Conservation (phyloP, 2,113 vertebrate species). For the Chrysemys picta region DNA sequence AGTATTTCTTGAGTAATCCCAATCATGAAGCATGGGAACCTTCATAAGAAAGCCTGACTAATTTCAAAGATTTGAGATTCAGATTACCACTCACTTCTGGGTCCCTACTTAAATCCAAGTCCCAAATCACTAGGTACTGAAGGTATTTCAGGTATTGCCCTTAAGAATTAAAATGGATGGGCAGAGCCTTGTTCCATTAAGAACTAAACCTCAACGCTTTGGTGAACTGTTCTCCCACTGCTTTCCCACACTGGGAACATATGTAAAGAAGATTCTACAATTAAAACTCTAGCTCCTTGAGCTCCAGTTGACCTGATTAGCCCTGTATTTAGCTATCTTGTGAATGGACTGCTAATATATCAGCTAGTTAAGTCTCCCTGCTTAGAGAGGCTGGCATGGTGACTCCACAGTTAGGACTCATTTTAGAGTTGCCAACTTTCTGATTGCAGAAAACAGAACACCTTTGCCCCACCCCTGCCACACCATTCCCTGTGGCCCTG, state of each 20-base stretch:
- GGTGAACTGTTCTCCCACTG: not conserved
- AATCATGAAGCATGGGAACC: not conserved
- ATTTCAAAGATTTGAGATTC: not conserved
- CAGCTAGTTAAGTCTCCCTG: not conserved
- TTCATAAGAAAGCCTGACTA: not conserved
- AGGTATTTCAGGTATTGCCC: conserved; percentile 19
- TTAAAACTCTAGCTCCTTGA: not conserved
- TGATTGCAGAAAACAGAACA: no score
- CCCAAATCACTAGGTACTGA: conserved; percentile 12
- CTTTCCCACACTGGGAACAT: not conserved
- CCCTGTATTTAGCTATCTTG: not conserved
- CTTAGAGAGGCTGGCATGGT: not conserved
- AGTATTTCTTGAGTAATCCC: not conserved
- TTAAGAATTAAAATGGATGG: conserved; percentile 37
- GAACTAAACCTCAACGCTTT: conserved; percentile 38
- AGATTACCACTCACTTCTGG: not conserved
- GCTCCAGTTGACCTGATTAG: not conserved
- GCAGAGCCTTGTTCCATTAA: not conserved
- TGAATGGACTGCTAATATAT: not conserved
- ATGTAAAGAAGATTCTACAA: not conserved
- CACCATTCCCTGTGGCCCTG: no score
- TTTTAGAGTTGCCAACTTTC: no score
- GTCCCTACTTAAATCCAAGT: not conserved
- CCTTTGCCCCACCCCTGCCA: no score
- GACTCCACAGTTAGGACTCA: conserved; percentile 19